Conservation (phyloP, 2,888 invertebrate genomes). For the Venustoraphidia nigricollis region DNA sequence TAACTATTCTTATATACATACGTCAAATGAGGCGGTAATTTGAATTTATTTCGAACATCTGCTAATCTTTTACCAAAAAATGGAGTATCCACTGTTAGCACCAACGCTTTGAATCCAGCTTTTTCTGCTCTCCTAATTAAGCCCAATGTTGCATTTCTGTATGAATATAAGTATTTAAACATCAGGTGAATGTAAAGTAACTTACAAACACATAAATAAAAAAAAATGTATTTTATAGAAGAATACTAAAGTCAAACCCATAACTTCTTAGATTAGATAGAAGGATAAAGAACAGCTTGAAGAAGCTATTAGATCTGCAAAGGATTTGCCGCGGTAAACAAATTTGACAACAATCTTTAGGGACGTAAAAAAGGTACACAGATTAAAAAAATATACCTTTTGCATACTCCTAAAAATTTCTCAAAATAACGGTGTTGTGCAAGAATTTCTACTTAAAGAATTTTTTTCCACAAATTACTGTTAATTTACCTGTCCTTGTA, state of each 20-base stretch:
- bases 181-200: too few species aligned
- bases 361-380: too few species aligned
- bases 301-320: too few species aligned
- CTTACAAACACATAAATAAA: too few species aligned
- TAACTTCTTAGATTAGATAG: too few species aligned
- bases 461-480: slow-evolving; percentile 1
- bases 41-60: slow-evolving; percentile 72
- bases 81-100: slow-evolving; percentile 80
- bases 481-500: slow-evolving; percentile 56
- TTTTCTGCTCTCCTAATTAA: slow-evolving; percentile 65
- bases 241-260: too few species aligned
- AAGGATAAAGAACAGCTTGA: too few species aligned
- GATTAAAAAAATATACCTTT: too few species aligned
- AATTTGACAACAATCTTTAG: too few species aligned
- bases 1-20: slow-evolving; percentile 22
- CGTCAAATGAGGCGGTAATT: slow-evolving; percentile 64
- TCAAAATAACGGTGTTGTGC: not conserved
- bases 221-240: too few species aligned
- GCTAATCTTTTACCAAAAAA: slow-evolving; percentile 68
- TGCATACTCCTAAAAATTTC: too few species aligned
- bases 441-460: not conserved
- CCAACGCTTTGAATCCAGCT: slow-evolving; percentile 74
- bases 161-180: slow-evolving; percentile 12
- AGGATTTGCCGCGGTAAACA: too few species aligned
- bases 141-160: slow-evolving; percentile 47